phyloP scores from a whole-genome alignment of 2,113 vertebrate species.

The Anseranas semipalmata region DNA sequence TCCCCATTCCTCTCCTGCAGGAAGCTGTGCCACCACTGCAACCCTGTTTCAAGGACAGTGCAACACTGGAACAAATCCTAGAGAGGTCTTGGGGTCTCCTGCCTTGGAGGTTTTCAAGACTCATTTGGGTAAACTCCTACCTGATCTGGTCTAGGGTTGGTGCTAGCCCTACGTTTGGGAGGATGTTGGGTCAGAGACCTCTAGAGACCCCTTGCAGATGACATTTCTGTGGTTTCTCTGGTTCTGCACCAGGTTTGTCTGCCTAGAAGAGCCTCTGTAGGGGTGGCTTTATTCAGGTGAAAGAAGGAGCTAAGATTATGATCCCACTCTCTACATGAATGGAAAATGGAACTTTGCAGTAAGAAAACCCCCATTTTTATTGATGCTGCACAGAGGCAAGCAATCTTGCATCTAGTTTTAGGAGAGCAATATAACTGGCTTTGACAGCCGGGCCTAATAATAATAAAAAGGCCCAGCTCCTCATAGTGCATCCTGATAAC shows the following conservation, averaged over 20 bases:
- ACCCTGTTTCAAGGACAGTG: rapidly evolving
- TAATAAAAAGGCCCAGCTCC: slow-evolving; percentile 57
- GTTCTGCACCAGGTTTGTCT: not conserved
- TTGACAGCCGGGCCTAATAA: slow-evolving; percentile 57
- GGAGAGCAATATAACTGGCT: slow-evolving; percentile 58
- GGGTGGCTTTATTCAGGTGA: not conserved
- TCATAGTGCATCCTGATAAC: not conserved
- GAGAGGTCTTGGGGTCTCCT: rapidly evolving
- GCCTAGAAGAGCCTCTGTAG: not conserved
- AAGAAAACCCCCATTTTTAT: slow-evolving; percentile 24
- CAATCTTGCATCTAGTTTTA: slow-evolving; percentile 62
- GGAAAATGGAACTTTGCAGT: not conserved
- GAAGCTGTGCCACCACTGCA: not conserved
- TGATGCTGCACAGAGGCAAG: slow-evolving; percentile 30
- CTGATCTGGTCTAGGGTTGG: not conserved
- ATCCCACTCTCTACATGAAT: not conserved
- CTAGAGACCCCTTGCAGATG: not conserved
- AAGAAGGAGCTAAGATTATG: not conserved
- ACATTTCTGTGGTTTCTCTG: not conserved
- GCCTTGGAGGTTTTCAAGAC: not conserved
- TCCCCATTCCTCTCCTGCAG: not conserved
- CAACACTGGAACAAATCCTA: not conserved
- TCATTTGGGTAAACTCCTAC: rapidly evolving
- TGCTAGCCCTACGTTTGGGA: not conserved
- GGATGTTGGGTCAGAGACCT: not conserved